phyloP scores from a whole-genome alignment of 2,797 vertebrate species.

The Rhabdomys pumilio region DNA sequence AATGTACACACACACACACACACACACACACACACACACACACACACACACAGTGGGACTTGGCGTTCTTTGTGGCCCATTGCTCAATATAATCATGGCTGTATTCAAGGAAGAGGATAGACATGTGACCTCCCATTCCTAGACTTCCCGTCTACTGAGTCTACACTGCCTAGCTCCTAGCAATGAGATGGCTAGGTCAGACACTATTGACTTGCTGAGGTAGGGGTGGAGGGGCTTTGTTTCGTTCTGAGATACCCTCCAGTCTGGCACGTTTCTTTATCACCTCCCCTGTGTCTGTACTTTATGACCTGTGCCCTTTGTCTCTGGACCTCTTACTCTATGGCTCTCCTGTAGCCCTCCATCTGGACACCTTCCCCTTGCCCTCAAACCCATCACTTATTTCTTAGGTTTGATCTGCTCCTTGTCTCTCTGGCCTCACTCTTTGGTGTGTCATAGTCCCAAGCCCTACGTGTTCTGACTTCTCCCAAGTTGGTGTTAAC shows the following conservation, averaged over 20 bases:
- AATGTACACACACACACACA: neutral
- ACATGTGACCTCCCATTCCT: neutral
- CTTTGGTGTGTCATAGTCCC: neutral
- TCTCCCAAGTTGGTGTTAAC: neutral
- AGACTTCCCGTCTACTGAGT: neutral
- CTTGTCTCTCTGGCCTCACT: neutral
- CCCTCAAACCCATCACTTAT: neutral
- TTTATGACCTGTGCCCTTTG: neutral
- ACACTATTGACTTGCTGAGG: neutral
- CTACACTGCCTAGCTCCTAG: neutral
- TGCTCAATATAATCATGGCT: neutral
- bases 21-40: neutral
- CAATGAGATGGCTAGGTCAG: neutral
- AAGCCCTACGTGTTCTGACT: neutral
- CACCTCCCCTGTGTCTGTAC: neutral
- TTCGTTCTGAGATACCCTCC: neutral
- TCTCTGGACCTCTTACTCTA: neutral
- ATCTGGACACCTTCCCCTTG: neutral
- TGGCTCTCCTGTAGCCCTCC: neutral
- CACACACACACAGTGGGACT: neutral
- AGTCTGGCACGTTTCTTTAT: fast-evolving
- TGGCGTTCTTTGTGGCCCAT: neutral
- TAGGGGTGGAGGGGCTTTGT: neutral
- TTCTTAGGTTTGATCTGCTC: neutral
- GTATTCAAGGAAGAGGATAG: neutral